Evolutionary conservation across 2,888 invertebrate genomes (phyloP).

Genomic region (Byasa hedistus): DNA sequence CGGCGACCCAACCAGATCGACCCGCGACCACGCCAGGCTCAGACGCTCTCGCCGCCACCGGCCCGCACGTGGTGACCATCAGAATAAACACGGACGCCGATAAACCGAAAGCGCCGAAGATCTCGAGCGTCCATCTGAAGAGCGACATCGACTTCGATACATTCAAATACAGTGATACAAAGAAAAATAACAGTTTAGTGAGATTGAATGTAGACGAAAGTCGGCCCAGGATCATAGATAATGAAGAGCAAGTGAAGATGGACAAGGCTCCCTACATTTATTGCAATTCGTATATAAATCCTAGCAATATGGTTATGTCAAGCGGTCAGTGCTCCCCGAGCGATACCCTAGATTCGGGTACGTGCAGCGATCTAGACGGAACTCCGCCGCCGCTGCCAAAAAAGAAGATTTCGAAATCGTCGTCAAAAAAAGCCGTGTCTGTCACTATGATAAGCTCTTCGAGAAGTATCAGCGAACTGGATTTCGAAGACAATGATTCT

Average conservation of each 20-base stretch:
- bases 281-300: conserved; percentile 80
- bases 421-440: conserved; percentile 75
- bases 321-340: conserved; percentile 91
- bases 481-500: conserved; percentile 87
- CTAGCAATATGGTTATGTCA: conserved; percentile 82
- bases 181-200: conserved; percentile 79
- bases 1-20: conserved; percentile 75
- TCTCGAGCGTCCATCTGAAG: conserved; percentile 74
- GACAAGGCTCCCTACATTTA: conserved; percentile 81
- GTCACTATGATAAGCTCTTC: conserved; percentile 79
- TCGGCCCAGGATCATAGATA: conserved; percentile 73
- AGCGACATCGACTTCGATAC: conserved; percentile 70
- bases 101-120: conserved; percentile 72
- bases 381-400: conserved; percentile 85
- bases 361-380: conserved; percentile 90
- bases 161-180: conserved; percentile 63
- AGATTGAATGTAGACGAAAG: conserved; percentile 79
- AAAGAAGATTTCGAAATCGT: conserved; percentile 80
- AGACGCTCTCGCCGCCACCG: conserved; percentile 64
- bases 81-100: conserved; percentile 83
- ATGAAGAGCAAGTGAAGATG: conserved; percentile 68
- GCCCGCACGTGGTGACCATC: conserved; percentile 85
- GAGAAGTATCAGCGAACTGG: conserved; percentile 82
- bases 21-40: conserved; percentile 67
- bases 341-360: conserved; percentile 91